Evolutionary conservation across 2,888 invertebrate genomes (phyloP), one percentile per base, ranked within the genome.

Genomic region (Byasa hedistus): DNA sequence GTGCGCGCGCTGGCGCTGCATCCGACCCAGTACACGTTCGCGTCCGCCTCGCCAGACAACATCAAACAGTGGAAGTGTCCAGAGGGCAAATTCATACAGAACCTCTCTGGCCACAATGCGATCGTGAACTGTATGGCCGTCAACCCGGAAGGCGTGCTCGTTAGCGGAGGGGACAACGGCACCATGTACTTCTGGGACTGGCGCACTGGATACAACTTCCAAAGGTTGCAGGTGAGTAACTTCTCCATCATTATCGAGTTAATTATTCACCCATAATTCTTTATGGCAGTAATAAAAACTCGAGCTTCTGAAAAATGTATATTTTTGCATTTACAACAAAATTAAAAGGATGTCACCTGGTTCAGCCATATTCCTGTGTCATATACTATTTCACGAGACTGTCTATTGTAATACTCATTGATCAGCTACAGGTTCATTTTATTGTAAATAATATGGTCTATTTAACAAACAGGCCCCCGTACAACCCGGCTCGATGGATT

Each of bases 21-120:
- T 87, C 96, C 97, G 0, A 93, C 94, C 0, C 81, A 95, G 78
- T 94, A 99, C 85, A 98, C 98, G 93, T 99, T 99, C 87, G 99
- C 98, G 0, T 98, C 98, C 0, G 99, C 98, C 0, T 98, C 99
- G 0, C 98, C 99, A 0, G 99, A 99, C 83, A 99, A 99, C 82
- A 98, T 99, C 71, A 99, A 99, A 82, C 98, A 99, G 82, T 99
- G 99, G 99, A 97, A 97, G 83, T 98, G 98, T 79, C 99, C 99
- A 0, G 98, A 99, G 76, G 99, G 99, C 2, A 97, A 97, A 81
- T 99, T 99, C 81, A 96, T 99, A 65, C 99, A 99, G 98, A 99
- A 99, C 84, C 91, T 99, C 65, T 96, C 97, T 0, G 99, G 99
- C 0, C 99, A 99, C 84, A 99, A 98, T 84, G 97, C 99, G 0